Base-by-base conservation (phyloP, 2,888 invertebrate genomes). In the Pseudococcus longispinus region DNA sequence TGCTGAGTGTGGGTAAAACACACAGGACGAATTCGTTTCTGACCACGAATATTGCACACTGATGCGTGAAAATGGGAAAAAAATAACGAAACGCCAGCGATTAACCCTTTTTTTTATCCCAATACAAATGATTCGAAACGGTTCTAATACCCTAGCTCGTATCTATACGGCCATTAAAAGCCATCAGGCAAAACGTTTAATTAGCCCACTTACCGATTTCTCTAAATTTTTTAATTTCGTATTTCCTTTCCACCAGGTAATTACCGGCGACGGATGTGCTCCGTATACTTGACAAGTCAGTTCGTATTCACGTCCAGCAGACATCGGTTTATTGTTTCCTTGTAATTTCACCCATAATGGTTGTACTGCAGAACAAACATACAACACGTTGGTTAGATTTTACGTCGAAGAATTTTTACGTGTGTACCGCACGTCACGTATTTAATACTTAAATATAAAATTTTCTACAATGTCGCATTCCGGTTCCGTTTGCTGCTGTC, bases 231-330 rank as follows among this genome's bases (percentile, higher is more conserved):
- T 93, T 92, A 95, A 93, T 89, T 93, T 92, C 9, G 92, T 92
- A 90, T 94, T 94, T 86, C 94, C 95, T 91, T 94, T 95, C 93
- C 94, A 95, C 95, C 95, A 95, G 84, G 94, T 93, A 90, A 95
- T 94, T 89, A 93, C 92, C 20, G 95, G 95, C 20, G 93, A 92
- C 55, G 95, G 95, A 89, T 94, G 92, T 82, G 95, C 94, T 51
- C 95, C 95, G 88, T 94, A 93, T 80, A 95, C 94, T 90, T 94
- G 93, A 90, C 95, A 95, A 89, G 92, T 93, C 89, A 95, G 91
- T 90, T 94, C 94, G 91, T 95, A 95, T 89, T 93, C 92, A 90
- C 92, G 93, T 88, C 94, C 94, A 42, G 95, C 94, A 85, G 95
- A 95, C 89, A 95, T 91, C 87, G 95, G 94, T 89, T 93, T 93